Evolutionary conservation across 2,113 vertebrate genomes (phyloP), one percentile per base, ranked within the genome.

Genomic region (Chamaetylas fuelleborni): DNA sequence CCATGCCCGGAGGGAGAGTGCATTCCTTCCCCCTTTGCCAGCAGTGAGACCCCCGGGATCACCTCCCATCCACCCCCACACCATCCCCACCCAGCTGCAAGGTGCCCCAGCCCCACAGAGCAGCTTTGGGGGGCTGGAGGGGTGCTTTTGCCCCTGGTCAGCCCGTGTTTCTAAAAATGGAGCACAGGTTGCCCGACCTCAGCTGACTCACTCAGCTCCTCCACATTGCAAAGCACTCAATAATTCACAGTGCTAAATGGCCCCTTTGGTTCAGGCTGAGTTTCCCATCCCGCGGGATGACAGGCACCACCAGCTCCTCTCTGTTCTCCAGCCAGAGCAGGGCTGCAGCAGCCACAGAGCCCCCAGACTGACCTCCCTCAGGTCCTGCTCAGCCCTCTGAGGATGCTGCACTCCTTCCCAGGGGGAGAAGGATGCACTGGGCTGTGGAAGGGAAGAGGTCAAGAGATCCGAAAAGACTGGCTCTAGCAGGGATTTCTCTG

Each of bases 171-270:
- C 86, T 90, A 34, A 86, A 87, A 86, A 53, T 11, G 5, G 60
- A 90, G 43, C 2, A 8, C 43, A 71, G 77, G 76, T 67, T 86
- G 78, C 72, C 88, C 1, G 3, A 47, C 51, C 74, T 87, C 73
- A 82, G 72, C 88, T 80, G 90, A 71, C 74, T 91, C 20, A 2
- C 58, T 93, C 5, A 0, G 69, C 64, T 95, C 58, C 64, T 87
- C 53, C 7, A 3, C 45, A 1, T 69, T 62, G 67, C 92, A 89
- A 92, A 71, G 67, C 69, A 88, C 77, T 96, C 93, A 94, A 84
- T 97, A 96, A 98, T 96, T 97, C 92, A 96, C 90, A 67, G 92
- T 2, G 45, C 85, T 96, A 95, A 96, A 97, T 93, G 90, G 95
- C 92, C 86, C 91, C 94, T 94, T 96, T 82, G 87, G 90, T 96